These are phyloP conservation scores for Anolis sagrei DNA, from an alignment of 2,113 vertebrate species.

Conservation along the genomic window DNA sequence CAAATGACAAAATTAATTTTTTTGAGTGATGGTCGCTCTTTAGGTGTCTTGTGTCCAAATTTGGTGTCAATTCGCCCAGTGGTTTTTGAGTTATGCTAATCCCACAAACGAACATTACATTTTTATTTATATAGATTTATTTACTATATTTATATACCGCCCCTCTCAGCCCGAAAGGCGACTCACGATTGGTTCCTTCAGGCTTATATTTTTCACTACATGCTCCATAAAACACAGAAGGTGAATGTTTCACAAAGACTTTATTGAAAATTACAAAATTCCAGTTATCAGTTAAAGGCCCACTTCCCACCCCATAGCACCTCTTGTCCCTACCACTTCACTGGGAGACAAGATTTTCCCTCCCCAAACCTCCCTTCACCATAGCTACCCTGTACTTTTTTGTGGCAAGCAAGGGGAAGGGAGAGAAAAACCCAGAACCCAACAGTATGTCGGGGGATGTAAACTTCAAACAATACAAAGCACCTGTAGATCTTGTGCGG, in stretches of 20 bases:
- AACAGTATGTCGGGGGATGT: neutral
- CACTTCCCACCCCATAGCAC: neutral
- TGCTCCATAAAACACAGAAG: neutral
- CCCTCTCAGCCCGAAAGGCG: no score
- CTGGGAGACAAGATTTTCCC: neutral
- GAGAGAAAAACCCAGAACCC: neutral
- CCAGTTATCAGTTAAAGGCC: slow-evolving; percentile 4
- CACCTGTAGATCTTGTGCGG: no score
- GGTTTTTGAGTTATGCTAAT: no score
- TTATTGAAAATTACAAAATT: slow-evolving; percentile 31
- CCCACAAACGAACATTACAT: no score
- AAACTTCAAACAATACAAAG: slow-evolving; percentile 14
- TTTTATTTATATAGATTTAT: no score
- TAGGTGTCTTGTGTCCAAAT: no score
- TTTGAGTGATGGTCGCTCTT: no score
- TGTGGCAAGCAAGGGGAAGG: neutral
- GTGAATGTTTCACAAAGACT: neutral
- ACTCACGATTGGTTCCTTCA: no score
- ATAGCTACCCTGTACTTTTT: neutral
- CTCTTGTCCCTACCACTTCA: neutral
- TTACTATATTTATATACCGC: no score
- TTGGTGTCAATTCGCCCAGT: no score
- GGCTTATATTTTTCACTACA: neutral
- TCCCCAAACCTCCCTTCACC: neutral
- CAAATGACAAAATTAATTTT: no score